These are phyloP conservation scores for Caracal caracal DNA, from an alignment of 2,113 vertebrate species.

Conservation along the genomic window DNA sequence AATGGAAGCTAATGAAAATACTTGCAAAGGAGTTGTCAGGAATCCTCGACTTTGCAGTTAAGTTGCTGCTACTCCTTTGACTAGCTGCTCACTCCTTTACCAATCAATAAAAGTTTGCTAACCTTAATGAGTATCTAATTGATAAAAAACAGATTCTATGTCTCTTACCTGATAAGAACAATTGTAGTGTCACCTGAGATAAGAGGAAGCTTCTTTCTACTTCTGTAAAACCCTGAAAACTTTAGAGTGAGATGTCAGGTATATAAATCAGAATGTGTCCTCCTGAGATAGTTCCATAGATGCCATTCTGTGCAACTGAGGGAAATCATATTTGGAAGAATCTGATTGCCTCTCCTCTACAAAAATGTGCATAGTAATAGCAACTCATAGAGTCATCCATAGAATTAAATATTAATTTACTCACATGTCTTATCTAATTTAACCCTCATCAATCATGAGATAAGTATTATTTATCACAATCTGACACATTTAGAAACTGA, in stretches of 20 bases:
- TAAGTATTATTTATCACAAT: background rate
- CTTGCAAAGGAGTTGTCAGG: background rate
- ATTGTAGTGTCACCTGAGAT: constrained; percentile 35
- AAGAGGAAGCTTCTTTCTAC: constrained; percentile 10
- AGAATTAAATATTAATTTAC: constrained; percentile 41
- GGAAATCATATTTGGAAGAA: background rate
- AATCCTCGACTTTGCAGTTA: background rate
- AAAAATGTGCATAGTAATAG: background rate
- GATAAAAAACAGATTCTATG: constrained; percentile 51
- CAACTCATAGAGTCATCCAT: background rate
- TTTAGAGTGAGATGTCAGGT: background rate
- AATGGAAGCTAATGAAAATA: constrained; percentile 39
- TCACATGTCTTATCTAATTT: background rate
- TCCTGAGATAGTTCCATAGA: background rate
- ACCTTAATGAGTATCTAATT: constrained; percentile 60
- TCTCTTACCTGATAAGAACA: constrained; percentile 48
- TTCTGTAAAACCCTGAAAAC: constrained; percentile 10
- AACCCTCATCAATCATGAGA: background rate
- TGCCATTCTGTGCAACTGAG: background rate
- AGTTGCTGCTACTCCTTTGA: background rate
- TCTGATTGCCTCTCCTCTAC: background rate
- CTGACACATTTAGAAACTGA: background rate
- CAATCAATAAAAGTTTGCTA: constrained; percentile 51
- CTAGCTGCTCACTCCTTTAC: background rate
- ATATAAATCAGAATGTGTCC: background rate